Base-by-base conservation (phyloP, 2,797 vertebrate genomes). In the Darevskia mixta region DNA sequence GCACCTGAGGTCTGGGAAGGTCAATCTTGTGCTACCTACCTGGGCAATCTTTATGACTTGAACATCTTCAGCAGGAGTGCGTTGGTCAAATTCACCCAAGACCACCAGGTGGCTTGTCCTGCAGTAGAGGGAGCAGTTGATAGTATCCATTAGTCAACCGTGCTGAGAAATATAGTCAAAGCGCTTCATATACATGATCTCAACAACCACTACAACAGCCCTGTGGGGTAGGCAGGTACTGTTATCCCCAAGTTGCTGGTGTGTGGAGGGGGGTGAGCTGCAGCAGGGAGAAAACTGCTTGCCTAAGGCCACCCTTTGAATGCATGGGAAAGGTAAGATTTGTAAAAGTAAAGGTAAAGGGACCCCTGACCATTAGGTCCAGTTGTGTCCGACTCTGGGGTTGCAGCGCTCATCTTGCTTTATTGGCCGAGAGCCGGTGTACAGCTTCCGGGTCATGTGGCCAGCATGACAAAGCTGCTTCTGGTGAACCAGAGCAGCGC, bases 31-130 rank as follows among this genome's bases (percentile, higher is more conserved):
- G 0, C 1, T 75, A 98, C 98, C 97, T 97, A 98, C 98, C 97
- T 97, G 69, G 79, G 92, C 91, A 1, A 98, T 94, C 1, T 1
- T 45, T 89, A 98, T 93, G 71, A 93, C 91, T 96, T 98, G 98
- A 93, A 97, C 87, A 3, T 88, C 1, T 90, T 97, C 95, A 0
- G 91, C 76, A 0, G 86, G 89, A 1, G 96, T 96, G 1, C 93
- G 89, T 83, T 97, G 97, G 94, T 98, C 95, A 29, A 98, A 98
- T 83, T 98, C 97, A 1, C 98, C 98, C 3, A 98, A 95, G 89
- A 98, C 87, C 17, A 99, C 98, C 0, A 43, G 88, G 88, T 99
- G 93, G 7, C 96, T 95, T 0, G 95, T 97, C 89, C 98, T 98
- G 89, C n/a, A 66, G 64, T 1, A 0, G 83, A 45, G 79, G 55